phyloP scores from a whole-genome alignment of 2,888 invertebrate species.

The Nomada hirtipes region DNA sequence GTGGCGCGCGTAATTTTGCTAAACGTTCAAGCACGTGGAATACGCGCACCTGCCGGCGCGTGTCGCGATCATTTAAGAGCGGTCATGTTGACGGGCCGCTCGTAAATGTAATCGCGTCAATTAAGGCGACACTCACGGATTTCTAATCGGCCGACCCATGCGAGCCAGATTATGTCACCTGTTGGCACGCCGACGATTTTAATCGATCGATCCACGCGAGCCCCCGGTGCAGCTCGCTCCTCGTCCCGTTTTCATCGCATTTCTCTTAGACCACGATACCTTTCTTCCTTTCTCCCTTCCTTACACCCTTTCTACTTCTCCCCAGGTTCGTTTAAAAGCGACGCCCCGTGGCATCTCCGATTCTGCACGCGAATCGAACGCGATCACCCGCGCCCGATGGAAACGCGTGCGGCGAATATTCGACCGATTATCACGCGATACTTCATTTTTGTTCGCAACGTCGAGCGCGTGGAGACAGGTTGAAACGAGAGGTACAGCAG shows the following conservation, averaged over 20 bases:
- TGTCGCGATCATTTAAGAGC: conserved; percentile 43
- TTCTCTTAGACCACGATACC: conserved; percentile 5
- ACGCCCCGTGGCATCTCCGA: conserved; percentile 26
- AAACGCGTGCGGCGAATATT: background rate
- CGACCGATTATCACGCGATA: background rate
- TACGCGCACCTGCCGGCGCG: conserved; percentile 60
- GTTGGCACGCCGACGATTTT: conserved; percentile 53
- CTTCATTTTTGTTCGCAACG: background rate
- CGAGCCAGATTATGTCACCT: conserved; percentile 60
- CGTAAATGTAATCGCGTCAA: conserved; percentile 63
- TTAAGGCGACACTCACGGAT: conserved; percentile 61
- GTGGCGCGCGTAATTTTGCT: conserved; percentile 35
- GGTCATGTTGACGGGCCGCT: conserved; percentile 33
- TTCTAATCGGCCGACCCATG: conserved; percentile 61
- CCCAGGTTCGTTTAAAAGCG: conserved; percentile 30
- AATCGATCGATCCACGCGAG: conserved; percentile 50
- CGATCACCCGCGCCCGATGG: background rate
- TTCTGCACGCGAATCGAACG: conserved; percentile 33
- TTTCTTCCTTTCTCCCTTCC: no score
- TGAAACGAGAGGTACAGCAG: background rate
- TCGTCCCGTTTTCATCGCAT: conserved; percentile 8
- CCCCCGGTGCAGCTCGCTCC: background rate
- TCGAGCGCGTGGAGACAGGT: background rate
- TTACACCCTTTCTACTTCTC: background rate
- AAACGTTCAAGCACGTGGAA: conserved; percentile 22